Base-by-base conservation (phyloP, 1,140 invertebrate genomes). In the Trachelipus rathkii region DNA sequence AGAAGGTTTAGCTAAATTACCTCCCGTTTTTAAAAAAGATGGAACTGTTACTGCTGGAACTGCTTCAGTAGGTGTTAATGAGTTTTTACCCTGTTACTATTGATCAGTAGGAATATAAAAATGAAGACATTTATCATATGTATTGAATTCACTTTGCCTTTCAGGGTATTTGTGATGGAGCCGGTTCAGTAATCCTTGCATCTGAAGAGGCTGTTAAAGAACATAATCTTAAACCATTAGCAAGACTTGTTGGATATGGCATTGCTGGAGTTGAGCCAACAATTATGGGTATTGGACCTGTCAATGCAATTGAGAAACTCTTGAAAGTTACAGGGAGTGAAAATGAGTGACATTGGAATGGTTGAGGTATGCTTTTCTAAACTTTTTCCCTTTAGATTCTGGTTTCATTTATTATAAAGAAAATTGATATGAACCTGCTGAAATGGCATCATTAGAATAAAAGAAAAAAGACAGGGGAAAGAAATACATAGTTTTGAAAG, bases 121-220 rank as follows among this genome's bases (percentile, higher is more conserved):
- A 33, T 33, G 6, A 33, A n/a, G 6, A 33, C 6, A 33, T 33
- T 33, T 33, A 3, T 33, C 33, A 33, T 1, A 33, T 3, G 1
- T 33, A 33, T 33, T 33, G 33, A 33, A 33, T 33, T 33, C 33
- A 33, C 1, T 33, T 33, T 33, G 33, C 6, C 33, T 80, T 84
- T 72, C 82, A 94, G 92, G 97, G 97, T 78, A 91, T 99, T 71
- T 95, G 93, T 86, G 97, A 99, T 87, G 97, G 97, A 44, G 97
- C 96, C 43, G 94, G 91, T 46, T 92, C 94, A 75, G 86, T 99
- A 6, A 87, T 99, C 46, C 82, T 99, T 70, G 95, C 95, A 11
- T 94, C 90, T 82, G 97, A 98, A 86, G 92, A 92, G 82, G 94
- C 95, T 44, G 86, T 95, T 0, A 92, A 92, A 82, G 85, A 92